Evolutionary conservation across 2,888 invertebrate species (phyloP).

Genomic region (Nematopogon swammerdamellus): DNA sequence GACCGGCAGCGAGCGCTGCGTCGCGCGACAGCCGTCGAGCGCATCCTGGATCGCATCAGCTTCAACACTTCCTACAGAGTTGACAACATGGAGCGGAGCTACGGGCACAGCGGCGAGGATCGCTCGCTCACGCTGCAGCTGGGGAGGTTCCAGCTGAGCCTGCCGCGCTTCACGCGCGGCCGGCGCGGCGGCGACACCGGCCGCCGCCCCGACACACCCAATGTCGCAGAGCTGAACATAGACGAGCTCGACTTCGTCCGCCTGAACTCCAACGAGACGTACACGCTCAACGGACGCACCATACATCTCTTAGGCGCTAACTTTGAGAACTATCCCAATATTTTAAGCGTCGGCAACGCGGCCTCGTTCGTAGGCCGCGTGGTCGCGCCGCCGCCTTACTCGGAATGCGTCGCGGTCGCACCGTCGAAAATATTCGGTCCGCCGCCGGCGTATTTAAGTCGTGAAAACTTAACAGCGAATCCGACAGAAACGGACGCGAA

Average conservation of each 20-base stretch:
- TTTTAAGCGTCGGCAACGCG: slow-evolving; percentile 15
- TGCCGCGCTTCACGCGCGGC: slow-evolving; percentile 27
- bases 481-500: neutral
- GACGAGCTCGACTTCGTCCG: slow-evolving; percentile 34
- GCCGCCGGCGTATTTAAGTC: slow-evolving; percentile 29
- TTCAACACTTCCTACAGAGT: slow-evolving; percentile 12
- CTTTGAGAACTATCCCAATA: slow-evolving; percentile 33
- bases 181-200: too few relatives aligned
- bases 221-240: slow-evolving; percentile 33
- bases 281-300: slow-evolving; percentile 42
- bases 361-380: slow-evolving; percentile 11
- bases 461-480: slow-evolving; percentile 15
- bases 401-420: slow-evolving; percentile 25
- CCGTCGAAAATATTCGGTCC: slow-evolving; percentile 41
- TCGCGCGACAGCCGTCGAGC: slow-evolving; percentile 13
- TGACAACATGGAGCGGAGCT: slow-evolving; percentile 18
- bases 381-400: slow-evolving; percentile 34
- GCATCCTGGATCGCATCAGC: slow-evolving; percentile 23
- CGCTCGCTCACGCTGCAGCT: slow-evolving; percentile 32
- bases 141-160: slow-evolving; percentile 34
- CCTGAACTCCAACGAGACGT: slow-evolving; percentile 32
- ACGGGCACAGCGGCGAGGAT: neutral
- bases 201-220: slow-evolving; percentile 36
- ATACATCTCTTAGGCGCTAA: slow-evolving; percentile 38
- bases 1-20: slow-evolving; percentile 9